These are phyloP conservation scores for Gobiocypris rarus DNA, from an alignment of 2,113 vertebrate species.

Conservation along the genomic window DNA sequence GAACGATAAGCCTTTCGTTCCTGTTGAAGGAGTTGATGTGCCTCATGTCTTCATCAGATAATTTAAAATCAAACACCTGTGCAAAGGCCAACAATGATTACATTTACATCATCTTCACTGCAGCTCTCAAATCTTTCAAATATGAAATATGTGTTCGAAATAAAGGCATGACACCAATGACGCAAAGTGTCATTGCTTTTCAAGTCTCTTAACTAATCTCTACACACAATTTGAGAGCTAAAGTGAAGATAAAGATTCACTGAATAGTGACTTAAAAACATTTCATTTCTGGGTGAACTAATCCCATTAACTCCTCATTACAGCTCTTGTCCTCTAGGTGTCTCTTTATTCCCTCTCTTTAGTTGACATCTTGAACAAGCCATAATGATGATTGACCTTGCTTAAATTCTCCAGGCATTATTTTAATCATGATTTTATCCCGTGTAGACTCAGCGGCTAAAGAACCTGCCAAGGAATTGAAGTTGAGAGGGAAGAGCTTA, in stretches of 20 bases:
- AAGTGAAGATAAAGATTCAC: background rate
- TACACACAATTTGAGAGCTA: background rate
- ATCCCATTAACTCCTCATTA: background rate
- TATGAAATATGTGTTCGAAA: too few species aligned
- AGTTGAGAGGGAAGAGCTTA: background rate
- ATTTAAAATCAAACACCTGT: constrained; percentile 74
- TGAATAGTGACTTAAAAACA: background rate
- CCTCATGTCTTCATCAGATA: constrained; percentile 71
- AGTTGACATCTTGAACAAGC: background rate
- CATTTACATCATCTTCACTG: background rate
- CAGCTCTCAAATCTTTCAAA: background rate
- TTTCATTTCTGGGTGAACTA: background rate
- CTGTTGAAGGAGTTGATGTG: constrained; percentile 68
- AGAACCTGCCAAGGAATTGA: background rate
- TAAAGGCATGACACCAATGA: background rate
- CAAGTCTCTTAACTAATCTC: background rate
- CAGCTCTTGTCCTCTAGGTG: constrained; percentile 8
- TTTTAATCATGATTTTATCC: background rate
- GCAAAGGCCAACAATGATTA: background rate
- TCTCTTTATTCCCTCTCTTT: constrained; percentile 6
- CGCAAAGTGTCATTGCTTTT: background rate
- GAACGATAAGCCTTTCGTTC: constrained; percentile 69
- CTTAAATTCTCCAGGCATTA: background rate
- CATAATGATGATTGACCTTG: background rate
- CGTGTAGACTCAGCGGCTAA: background rate